Evolutionary conservation across 1,140 invertebrate species (phyloP), one percentile per base, ranked within the genome.

Genomic region (Arctopsyche grandis): DNA sequence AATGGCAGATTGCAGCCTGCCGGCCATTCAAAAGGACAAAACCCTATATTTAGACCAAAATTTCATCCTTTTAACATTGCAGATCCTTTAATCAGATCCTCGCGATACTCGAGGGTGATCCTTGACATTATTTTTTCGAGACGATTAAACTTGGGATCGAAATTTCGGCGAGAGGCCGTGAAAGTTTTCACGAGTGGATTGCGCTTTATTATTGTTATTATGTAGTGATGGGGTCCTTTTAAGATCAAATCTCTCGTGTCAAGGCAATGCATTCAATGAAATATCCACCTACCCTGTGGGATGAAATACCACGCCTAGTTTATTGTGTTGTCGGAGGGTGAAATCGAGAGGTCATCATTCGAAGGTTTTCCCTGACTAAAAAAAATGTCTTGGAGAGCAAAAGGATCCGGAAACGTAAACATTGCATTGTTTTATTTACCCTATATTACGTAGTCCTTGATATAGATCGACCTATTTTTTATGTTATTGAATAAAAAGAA

Each of bases 261-360:
- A 66, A 66, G 63, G 63, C 22, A 22, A 66, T 66, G 63, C 63
- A 66, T 66, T 66, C 63, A 66, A 66, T 14, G 12, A 16, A 52
- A 7, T 38, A 38, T 7, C 29, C 29, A 38, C 29, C 29, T 38
- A 38, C 29, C 29, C 29, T 38, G 7, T 4, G 29, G 1, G 29
- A 4, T 38, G 29, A 38, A 38, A 38, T 38, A n/a, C n/a, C n/a
- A n/a, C n/a, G n/a, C n/a, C n/a, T n/a, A n/a, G n/a, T n/a, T n/a
- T n/a, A n/a, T n/a, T n/a, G 1, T 38, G 7, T 38, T 38, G 29
- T 38, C 29, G 29, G 7, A 38, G 29, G 29, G 29, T 38, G 29
- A 38, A 38, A 38, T 38, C n/a, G n/a, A n/a, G n/a, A n/a, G n/a
- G n/a, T n/a, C 29, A 38, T 38, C 29, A 38, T 38, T 38, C 7